These are phyloP conservation scores for Cherax quadricarinatus DNA, from an alignment of 1,140 invertebrate genomes.

Conservation along the genomic window DNA sequence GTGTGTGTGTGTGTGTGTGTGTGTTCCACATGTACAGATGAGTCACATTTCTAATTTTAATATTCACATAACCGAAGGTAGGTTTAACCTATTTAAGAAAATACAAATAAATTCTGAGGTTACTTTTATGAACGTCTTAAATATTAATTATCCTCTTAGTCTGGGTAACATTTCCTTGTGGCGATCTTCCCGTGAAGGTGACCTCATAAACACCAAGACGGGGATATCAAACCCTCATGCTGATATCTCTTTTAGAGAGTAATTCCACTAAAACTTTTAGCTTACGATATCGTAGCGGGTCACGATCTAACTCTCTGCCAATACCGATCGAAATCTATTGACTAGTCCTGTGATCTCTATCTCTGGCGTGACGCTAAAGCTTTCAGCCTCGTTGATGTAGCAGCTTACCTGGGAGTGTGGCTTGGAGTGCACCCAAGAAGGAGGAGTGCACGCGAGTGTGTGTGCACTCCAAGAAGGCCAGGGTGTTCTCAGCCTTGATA, in stretches of 20 bases:
- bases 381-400: neutral
- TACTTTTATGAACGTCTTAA: neutral
- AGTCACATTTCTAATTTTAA: no score
- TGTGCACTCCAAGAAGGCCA: no score
- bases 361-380: conserved; percentile 28
- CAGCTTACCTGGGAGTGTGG: neutral
- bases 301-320: conserved; percentile 39
- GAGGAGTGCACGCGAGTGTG: no score
- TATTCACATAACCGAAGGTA: no score
- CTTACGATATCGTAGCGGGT: conserved; percentile 16
- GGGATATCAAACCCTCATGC: neutral
- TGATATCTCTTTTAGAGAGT: neutral
- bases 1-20: neutral
- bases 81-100: neutral
- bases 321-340: conserved; percentile 23
- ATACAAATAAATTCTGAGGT: neutral
- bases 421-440: neutral
- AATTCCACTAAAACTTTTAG: conserved; percentile 1
- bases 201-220: neutral
- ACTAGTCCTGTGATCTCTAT: conserved; percentile 12
- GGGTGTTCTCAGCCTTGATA: no score
- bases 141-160: neutral
- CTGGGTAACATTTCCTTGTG: neutral
- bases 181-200: neutral
- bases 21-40: neutral